Conservation (phyloP, 2,113 vertebrate species). For the Chitala chitala region DNA sequence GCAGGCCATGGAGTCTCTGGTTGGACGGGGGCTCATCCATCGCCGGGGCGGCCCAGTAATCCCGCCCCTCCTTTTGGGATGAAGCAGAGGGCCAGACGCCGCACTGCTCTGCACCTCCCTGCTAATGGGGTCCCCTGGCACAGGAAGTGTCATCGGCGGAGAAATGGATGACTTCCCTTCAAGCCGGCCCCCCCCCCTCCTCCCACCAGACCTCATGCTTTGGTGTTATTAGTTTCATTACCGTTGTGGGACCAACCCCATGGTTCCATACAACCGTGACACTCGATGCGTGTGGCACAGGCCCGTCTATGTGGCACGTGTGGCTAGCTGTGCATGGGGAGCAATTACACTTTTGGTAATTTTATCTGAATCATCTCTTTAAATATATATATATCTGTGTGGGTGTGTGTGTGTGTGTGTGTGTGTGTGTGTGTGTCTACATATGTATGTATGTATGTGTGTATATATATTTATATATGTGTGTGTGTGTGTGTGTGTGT, state of each 20-base stretch:
- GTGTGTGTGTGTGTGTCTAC: too few relatives aligned
- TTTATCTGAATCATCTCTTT: neutral
- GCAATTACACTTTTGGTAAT: neutral
- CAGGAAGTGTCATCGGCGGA: slow-evolving; percentile 42
- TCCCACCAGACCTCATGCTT: neutral
- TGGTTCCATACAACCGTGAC: neutral
- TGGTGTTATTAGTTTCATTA: slow-evolving; percentile 16
- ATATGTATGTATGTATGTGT: too few relatives aligned
- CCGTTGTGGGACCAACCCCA: neutral
- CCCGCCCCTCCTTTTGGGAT: slow-evolving; percentile 36
- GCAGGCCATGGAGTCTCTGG: slow-evolving; percentile 43
- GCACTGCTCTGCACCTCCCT: slow-evolving; percentile 50
- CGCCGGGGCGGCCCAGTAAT: slow-evolving; percentile 26
- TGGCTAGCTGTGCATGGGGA: neutral
- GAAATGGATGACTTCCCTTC: slow-evolving; percentile 57
- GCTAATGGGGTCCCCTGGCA: slow-evolving; percentile 66
- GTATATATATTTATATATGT: too few relatives aligned
- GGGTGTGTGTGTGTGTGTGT: too few relatives aligned
- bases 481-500: too few relatives aligned
- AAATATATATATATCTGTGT: too few relatives aligned
- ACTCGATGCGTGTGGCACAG: neutral
- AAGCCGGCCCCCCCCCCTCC: slow-evolving; percentile 25
- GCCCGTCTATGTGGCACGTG: neutral
- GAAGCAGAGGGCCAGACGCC: slow-evolving; percentile 41
- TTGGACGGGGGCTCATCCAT: slow-evolving; percentile 52